phyloP scores from a whole-genome alignment of 2,888 invertebrate genomes.

The Unio pictorum region DNA sequence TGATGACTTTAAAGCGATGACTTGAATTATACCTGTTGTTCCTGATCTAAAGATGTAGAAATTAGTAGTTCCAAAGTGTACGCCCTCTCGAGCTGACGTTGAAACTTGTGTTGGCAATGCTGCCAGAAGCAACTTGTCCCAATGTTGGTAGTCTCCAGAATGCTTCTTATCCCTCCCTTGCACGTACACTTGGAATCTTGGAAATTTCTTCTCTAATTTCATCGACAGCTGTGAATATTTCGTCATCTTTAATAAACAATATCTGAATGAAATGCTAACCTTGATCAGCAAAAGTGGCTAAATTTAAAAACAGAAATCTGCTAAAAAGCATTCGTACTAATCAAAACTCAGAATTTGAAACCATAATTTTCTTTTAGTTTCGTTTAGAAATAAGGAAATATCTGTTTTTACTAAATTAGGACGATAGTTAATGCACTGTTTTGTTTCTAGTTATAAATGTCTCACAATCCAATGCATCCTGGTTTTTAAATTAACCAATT shows the following conservation, averaged over 20 bases:
- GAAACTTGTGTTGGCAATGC: conserved; percentile 28
- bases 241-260: not conserved
- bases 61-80: conserved; percentile 71
- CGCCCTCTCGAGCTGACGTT: conserved; percentile 24
- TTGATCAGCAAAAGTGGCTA: too few species aligned
- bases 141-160: conserved; percentile 33
- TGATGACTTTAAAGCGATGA: too few species aligned
- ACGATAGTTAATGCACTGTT: too few species aligned
- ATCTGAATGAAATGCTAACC: not conserved
- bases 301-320: too few species aligned
- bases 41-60: conserved; percentile 95
- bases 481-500: too few species aligned
- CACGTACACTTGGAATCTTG: conserved; percentile 42
- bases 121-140: conserved; percentile 45
- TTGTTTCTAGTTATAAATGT: too few species aligned
- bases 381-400: too few species aligned
- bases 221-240: conserved; percentile 17
- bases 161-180: conserved; percentile 31
- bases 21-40: conserved; percentile 55
- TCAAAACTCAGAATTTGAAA: too few species aligned
- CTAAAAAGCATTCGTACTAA: too few species aligned
- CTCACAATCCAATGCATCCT: too few species aligned
- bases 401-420: too few species aligned
- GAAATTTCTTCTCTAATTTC: conserved; percentile 43
- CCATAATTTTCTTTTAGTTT: too few species aligned